These are phyloP conservation scores for Temnothorax rugatulus DNA, from an alignment of 2,888 invertebrate species.

Conservation along the genomic window DNA sequence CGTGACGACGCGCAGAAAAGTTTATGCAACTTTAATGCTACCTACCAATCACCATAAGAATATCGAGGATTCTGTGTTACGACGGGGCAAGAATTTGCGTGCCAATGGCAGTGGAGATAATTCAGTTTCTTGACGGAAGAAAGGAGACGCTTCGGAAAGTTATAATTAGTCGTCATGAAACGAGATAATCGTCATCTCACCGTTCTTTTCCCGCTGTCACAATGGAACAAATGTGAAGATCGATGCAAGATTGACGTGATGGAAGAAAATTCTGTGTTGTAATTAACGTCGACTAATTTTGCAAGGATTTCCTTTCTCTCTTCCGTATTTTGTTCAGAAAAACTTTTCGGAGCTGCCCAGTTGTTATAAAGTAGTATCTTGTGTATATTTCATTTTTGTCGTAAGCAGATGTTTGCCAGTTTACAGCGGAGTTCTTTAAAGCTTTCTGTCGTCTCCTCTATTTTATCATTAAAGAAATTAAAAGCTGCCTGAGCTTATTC, in stretches of 20 bases:
- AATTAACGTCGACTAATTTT: slow-evolving; percentile 15
- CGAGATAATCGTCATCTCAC: not conserved
- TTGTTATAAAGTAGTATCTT: not conserved
- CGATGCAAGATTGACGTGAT: not conserved
- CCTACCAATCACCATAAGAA: slow-evolving; percentile 21
- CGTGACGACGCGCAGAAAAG: slow-evolving; percentile 1
- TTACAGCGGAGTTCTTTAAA: not conserved
- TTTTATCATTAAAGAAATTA: slow-evolving; percentile 13
- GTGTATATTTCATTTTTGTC: slow-evolving; percentile 13
- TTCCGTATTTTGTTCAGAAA: not conserved
- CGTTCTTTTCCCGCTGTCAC: not conserved
- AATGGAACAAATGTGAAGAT: not conserved
- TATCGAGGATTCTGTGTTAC: slow-evolving; percentile 8
- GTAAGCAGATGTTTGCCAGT: not conserved
- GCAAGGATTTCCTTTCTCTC: not conserved
- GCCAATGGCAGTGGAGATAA: slow-evolving; percentile 20
- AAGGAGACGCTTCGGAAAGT: not conserved
- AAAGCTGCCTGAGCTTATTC: not conserved
- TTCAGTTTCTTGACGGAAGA: not conserved
- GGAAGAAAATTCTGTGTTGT: not conserved
- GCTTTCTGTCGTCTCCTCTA: not conserved
- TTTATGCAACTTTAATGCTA: slow-evolving; percentile 24
- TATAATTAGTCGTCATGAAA: slow-evolving; percentile 24
- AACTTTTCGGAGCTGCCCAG: not conserved
- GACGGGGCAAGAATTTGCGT: slow-evolving; percentile 11